Conservation (phyloP, 2,797 vertebrate genomes). For the Diplodus sargus region DNA sequence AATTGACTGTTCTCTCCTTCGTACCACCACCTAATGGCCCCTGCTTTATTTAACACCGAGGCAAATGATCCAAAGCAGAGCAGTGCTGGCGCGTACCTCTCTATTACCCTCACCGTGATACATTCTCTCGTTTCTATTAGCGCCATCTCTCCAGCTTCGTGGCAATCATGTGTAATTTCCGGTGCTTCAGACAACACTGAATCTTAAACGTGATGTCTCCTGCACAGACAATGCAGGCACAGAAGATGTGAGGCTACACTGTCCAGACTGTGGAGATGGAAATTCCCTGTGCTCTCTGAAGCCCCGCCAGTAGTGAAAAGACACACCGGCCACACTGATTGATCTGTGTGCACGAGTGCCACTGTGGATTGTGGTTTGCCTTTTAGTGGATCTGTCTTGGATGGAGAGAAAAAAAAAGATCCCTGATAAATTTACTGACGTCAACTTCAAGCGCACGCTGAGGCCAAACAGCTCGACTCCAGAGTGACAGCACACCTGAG, state of each 20-base stretch:
- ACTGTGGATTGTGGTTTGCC: background rate
- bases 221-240: background rate
- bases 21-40: constrained; percentile 13
- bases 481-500: background rate
- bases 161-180: background rate
- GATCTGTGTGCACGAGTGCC: background rate
- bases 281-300: background rate
- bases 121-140: background rate
- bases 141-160: background rate
- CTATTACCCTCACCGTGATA: background rate
- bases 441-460: background rate
- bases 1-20: constrained; percentile 11
- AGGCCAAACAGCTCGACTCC: background rate
- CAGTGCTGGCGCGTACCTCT: background rate
- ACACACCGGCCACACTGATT: background rate
- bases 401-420: background rate
- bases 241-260: background rate
- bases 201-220: constrained; percentile 5
- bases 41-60: constrained; percentile 24
- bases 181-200: background rate
- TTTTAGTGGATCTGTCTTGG: constrained; percentile 7
- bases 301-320: background rate
- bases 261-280: background rate
- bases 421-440: background rate
- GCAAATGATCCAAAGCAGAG: constrained; percentile 27